These are phyloP conservation scores for Chelon auratus DNA, from an alignment of 2,797 vertebrate genomes.

Conservation along the genomic window DNA sequence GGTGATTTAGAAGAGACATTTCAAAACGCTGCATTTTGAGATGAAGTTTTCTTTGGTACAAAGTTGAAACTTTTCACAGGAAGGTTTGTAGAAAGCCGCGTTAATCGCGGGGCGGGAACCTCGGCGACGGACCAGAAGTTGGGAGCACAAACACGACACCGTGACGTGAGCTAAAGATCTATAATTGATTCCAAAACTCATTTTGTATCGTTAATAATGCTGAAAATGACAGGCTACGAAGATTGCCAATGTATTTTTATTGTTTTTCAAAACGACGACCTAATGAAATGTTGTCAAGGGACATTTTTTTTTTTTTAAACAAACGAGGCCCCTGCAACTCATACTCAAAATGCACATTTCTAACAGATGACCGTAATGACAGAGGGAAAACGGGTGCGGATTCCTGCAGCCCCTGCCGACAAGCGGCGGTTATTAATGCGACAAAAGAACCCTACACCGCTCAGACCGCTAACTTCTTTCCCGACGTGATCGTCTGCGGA, in stretches of 20 bases:
- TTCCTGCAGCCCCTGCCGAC: constrained; percentile 40
- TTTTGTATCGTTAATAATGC: constrained; percentile 7
- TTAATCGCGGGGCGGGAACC: no score
- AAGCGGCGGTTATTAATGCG: constrained; percentile 53
- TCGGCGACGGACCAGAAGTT: no score
- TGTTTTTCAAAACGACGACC: constrained; percentile 1
- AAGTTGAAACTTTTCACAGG: no score
- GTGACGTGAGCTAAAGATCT: no score
- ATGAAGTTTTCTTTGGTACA: neutral
- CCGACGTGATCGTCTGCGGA: constrained; percentile 21
- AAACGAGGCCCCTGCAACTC: constrained; percentile 34
- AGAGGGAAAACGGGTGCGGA: constrained; percentile 49
- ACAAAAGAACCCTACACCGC: neutral
- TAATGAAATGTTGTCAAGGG: constrained; percentile 14
- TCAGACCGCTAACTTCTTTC: constrained; percentile 47
- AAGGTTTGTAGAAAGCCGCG: no score
- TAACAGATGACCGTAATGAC: constrained; percentile 56
- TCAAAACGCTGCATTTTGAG: no score
- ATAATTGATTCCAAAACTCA: no score
- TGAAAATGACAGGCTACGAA: neutral
- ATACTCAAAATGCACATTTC: constrained; percentile 34
- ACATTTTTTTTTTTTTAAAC: constrained; percentile 20
- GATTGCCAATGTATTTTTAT: neutral
- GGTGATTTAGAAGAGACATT: no score
- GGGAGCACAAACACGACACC: no score